phyloP scores from a whole-genome alignment of 37 sponge, comb jelly and placozoan species.

The Geodia barretti region DNA sequence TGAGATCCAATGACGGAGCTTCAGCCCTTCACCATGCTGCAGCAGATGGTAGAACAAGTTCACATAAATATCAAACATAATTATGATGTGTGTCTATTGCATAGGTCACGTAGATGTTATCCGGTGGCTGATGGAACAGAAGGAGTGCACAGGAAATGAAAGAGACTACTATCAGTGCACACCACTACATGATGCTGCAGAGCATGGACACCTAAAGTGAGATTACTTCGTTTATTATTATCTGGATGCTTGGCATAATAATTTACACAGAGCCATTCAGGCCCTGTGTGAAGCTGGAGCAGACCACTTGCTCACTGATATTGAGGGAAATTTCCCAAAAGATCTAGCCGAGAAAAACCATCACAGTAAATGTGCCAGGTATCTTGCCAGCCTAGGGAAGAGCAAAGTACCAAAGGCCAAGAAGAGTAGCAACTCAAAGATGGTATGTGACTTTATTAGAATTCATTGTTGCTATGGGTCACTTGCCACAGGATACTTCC shows the following conservation, averaged over 20 bases:
- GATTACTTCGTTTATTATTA: no score
- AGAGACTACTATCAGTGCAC: slow-evolving; percentile 80
- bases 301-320: slow-evolving; percentile 34
- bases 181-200: slow-evolving; percentile 87
- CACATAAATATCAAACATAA: not conserved
- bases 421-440: not conserved
- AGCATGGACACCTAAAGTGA: slow-evolving; percentile 75
- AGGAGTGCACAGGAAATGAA: slow-evolving; percentile 73
- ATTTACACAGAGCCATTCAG: slow-evolving; percentile 37
- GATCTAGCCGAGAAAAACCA: slow-evolving; percentile 56
- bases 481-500: not conserved
- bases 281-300: slow-evolving; percentile 46
- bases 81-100: not conserved
- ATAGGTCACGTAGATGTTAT: slow-evolving; percentile 65
- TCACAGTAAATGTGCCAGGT: slow-evolving; percentile 44
- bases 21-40: slow-evolving; percentile 81
- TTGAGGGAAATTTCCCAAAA: slow-evolving; percentile 55
- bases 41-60: slow-evolving; percentile 36
- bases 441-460: not conserved
- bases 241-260: no score
- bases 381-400: slow-evolving; percentile 31
- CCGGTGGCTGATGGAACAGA: slow-evolving; percentile 67
- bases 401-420: slow-evolving; percentile 3
- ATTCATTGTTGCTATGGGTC: not conserved
- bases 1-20: slow-evolving; percentile 73